phyloP scores from a whole-genome alignment of 2,797 vertebrate species.

The Fringilla coelebs region DNA sequence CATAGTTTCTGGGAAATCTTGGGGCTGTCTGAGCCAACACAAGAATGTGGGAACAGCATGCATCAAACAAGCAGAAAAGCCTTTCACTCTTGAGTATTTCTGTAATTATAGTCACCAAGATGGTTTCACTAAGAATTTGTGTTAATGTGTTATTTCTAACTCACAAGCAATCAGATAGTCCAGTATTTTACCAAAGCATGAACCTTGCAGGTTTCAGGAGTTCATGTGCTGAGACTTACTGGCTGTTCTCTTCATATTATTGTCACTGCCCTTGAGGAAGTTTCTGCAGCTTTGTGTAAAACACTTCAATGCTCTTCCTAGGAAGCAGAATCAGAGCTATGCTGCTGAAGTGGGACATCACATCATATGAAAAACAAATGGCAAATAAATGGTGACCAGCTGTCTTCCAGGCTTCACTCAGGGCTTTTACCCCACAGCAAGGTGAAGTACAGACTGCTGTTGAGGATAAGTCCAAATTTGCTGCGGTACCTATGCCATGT shows the following conservation, averaged over 20 bases:
- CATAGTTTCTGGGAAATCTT: neutral
- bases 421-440: neutral
- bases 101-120: neutral
- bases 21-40: neutral
- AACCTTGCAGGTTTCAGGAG: neutral
- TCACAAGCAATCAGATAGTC: neutral
- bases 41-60: fast-evolving
- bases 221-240: neutral
- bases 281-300: neutral
- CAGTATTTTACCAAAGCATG: neutral
- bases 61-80: neutral
- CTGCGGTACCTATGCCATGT: neutral
- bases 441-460: neutral
- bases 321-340: neutral
- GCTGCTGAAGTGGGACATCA: neutral
- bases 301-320: neutral
- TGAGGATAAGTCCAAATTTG: neutral
- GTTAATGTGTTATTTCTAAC: neutral
- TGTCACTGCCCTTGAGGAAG: neutral
- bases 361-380: neutral
- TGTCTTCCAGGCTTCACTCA: neutral
- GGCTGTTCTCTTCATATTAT: neutral
- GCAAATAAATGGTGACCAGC: neutral
- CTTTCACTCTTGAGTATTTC: neutral
- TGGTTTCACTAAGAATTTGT: neutral